Evolutionary conservation across 2,113 vertebrate genomes (phyloP).

Genomic region (Erythrolamprus reginae): DNA sequence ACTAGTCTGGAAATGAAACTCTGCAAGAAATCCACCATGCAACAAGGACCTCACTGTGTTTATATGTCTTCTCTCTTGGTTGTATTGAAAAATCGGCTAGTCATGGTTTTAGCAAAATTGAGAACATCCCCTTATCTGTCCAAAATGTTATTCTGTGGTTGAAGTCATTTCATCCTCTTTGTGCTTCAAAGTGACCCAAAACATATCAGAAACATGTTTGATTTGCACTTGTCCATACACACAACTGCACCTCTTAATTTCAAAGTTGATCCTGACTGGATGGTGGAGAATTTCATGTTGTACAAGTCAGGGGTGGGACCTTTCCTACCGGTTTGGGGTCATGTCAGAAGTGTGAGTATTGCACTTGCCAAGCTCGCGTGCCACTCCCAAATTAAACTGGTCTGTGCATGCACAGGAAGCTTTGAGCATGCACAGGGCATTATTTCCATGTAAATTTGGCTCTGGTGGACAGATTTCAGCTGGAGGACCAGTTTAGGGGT

Average conservation of each 20-base stretch:
- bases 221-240: not conserved
- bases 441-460: too few species aligned
- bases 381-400: too few species aligned
- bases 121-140: too few species aligned
- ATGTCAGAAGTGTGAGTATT: too few species aligned
- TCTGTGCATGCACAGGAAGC: too few species aligned
- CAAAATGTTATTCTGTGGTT: not conserved
- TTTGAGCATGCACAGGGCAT: too few species aligned
- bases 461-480: too few species aligned
- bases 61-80: not conserved
- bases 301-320: not conserved
- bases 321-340: too few species aligned
- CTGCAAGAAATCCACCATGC: not conserved
- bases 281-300: not conserved
- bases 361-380: too few species aligned
- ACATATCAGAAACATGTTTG: not conserved
- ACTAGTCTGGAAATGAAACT: not conserved
- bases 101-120: not conserved
- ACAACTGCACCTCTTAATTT: not conserved
- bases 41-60: not conserved
- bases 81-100: not conserved
- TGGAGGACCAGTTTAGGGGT: too few species aligned
- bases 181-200: not conserved
- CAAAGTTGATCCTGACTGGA: not conserved
- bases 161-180: not conserved